Evolutionary conservation across 2,888 invertebrate genomes (phyloP), one percentile per base, ranked within the genome.

Genomic region (Sesia bembeciformis): DNA sequence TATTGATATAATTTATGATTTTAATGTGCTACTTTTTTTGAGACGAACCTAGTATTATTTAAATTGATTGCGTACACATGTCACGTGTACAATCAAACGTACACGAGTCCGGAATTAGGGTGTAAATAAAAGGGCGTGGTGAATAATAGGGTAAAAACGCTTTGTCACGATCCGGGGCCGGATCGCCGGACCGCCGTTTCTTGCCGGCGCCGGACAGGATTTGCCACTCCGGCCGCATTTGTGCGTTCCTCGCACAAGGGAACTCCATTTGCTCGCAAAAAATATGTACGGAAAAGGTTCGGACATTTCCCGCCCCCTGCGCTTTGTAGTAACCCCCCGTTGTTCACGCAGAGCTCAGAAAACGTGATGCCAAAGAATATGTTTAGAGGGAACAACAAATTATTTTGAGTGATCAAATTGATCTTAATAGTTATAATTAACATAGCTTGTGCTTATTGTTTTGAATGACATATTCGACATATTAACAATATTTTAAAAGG

Each of bases 181-280:
- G 64, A 57, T 38, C 39, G 39, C 38, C 63, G 62, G 64, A 50
- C 60, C 64, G 57, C 60, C 59, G 66, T 76, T 77, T 78, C 78
- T 78, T 76, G 76, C 63, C 62, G 61, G 54, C 56, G 62, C 67
- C 62, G 72, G 62, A 82, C 82, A 81, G 76, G 75, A 71, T 74
- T 84, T 79, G 75, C 74, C 78, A 81, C 23, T 23, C 68, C 73
- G 72, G 64, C 65, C 74, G 70, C 74, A 71, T 76, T 80, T 81
- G 76, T 75, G 75, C 74, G 72, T 74, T 64, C 62, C 62, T 60
- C 71, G 70, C 81, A 82, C 83, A 80, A 81, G 78, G 68, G 78
- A 82, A 84, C 76, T 83, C 84, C 78, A 84, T 84, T 84, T 85
- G 64, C 67, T 64, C 66, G 70, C 80, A 84, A 85, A 84, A 83